Base-by-base conservation (phyloP, 2,888 invertebrate genomes). In the Gnatocerus cornutus region DNA sequence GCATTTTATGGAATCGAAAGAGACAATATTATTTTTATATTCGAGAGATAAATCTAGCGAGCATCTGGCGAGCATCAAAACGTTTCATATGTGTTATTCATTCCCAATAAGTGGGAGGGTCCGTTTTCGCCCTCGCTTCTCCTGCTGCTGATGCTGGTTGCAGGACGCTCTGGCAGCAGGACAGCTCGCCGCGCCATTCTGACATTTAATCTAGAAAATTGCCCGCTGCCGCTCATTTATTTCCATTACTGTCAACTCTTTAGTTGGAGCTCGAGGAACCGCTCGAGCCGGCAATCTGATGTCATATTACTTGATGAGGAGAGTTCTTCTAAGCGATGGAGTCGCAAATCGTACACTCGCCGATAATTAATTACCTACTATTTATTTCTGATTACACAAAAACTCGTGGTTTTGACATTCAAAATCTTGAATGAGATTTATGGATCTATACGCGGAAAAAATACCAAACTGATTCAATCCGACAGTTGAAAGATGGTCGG, bases 131-230 rank as follows among this genome's bases (percentile, higher is more conserved):
- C 61, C 71, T 64, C 55, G 62, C 48, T 68, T 56, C 30, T 61
- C 61, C 50, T 50, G 61, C 45, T 46, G 59, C 30, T 21, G 21
- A 21, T 21, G 21, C 37, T 33, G 63, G 71, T 55, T 68, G 72
- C 82, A 88, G 69, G 63, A 71, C 67, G 69, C 41, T 33, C 33
- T 41, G 41, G 71, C 72, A 69, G 72, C 73, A 74, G 74, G 75
- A 73, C 71, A 67, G 75, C 76, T 74, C 81, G 81, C 82, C 82
- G 79, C 83, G 82, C 84, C 82, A 83, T 84, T 85, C 86, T 88
- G 88, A 88, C 88, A 88, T 89, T 89, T 89, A 89, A 89, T 89
- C 88, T 88, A 88, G 87, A 87, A 88, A 89, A 89, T 89, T 88
- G 89, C 87, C 86, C 85, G 86, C 83, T 84, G 85, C 86, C 86